Conservation (phyloP, 2,797 vertebrate genomes). For the Notolabrus celidotus region DNA sequence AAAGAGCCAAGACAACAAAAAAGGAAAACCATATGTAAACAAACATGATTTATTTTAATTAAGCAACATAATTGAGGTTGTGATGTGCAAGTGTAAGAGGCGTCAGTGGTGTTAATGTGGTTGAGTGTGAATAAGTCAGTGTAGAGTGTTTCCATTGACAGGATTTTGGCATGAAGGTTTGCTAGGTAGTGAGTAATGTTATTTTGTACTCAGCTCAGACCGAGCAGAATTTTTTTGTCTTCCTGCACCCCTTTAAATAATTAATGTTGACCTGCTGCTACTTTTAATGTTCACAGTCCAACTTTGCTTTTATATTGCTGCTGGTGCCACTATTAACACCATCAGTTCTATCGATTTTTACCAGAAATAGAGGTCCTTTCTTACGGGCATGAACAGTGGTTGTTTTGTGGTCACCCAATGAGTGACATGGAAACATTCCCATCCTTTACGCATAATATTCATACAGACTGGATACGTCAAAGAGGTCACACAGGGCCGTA, state of each 20-base stretch:
- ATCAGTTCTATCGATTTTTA: constrained; percentile 4
- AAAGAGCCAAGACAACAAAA: no score
- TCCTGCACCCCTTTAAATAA: neutral
- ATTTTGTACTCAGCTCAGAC: neutral
- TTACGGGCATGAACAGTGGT: constrained; percentile 50
- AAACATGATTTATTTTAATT: neutral
- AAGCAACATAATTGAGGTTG: neutral
- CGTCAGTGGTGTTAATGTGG: neutral
- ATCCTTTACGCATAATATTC: constrained; percentile 43
- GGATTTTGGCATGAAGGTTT: neutral
- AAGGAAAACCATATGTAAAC: neutral
- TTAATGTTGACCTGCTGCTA: neutral
- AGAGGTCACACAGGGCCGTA: constrained; percentile 26
- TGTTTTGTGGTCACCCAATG: constrained; percentile 25
- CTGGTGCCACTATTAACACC: constrained; percentile 32
- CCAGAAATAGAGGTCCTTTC: constrained; percentile 19
- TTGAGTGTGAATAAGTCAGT: neutral
- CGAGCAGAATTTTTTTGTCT: neutral
- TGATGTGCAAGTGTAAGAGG: neutral
- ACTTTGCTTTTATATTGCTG: constrained; percentile 3
- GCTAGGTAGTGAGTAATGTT: neutral
- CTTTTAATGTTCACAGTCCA: neutral
- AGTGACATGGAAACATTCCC: constrained; percentile 41
- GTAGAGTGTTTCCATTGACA: neutral
- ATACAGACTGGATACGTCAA: constrained; percentile 15